Evolutionary conservation across 2,888 invertebrate species (phyloP), one percentile per base, ranked within the genome.

Genomic region (Tetheella fluctuosa): DNA sequence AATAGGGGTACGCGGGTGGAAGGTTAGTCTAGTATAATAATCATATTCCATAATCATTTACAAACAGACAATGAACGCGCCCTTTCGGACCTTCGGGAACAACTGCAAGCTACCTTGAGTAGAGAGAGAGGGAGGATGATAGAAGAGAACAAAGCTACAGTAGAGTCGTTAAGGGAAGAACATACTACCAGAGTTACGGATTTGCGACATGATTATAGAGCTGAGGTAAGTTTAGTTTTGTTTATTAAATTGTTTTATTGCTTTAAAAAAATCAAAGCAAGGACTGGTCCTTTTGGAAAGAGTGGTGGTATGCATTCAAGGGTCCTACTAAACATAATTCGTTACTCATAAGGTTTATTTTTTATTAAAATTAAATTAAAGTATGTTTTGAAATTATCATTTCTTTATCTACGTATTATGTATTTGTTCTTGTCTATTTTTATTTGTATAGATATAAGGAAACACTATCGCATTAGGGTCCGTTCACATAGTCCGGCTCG

Each of bases 161-260:
- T 94, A 52, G 94, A 95, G 34, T 85, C 93, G 25, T 77, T 95
- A 64, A 88, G 91, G 67, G 94, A 93, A 67, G 94, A 95, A 65
- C 95, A 96, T 70, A 90, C 90, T 0, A 91, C 94, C 0, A 93
- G 94, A 63, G 89, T 95, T 17, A 94, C 95, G 4, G 94, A 94
- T 23, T 74, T 96, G 61, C 94, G 95, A 65, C 94, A 94, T 61
- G 95, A 95, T 73, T 95, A 95, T 74, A 93, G 94, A 77, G 94
- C 94, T 59, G 95, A 96, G 89, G 95, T 95, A 78, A 75, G 66
- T 67, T 20, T 48, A 48, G 0, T 6, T 15, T 5, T 15, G 15
- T n/a, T n/a, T n/a, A 39, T 10, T 15, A 2, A 37, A 13, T 37
- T n/a, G 34, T 4, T 13, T 10, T 10, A 39, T 39, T 39, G n/a